A percentile compares a stretch with the other conserved stretches of the same genome.
Evolutionary conservation across 2,113 vertebrate genomes (phyloP).

Genomic region (Leucopsar rothschildi): DNA sequence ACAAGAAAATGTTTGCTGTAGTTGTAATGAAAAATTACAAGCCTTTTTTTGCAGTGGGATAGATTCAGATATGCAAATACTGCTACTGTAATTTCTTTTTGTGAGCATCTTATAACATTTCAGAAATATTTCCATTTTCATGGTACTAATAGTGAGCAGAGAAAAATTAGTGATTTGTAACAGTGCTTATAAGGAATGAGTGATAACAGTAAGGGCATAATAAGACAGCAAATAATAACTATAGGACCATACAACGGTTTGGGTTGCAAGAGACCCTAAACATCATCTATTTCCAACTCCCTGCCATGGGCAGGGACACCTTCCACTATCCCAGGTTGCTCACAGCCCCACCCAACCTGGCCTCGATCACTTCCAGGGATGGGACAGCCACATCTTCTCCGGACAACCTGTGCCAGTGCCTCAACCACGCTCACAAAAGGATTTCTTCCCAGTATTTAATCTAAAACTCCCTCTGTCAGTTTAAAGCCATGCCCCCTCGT

Average conservation of each 20-base stretch:
- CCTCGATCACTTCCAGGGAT: not conserved
- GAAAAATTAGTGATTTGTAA: not conserved
- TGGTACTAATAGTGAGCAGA: not conserved
- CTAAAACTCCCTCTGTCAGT: not conserved
- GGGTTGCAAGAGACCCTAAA: not conserved
- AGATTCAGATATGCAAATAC: not conserved
- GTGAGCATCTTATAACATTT: not conserved
- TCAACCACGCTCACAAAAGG: not conserved
- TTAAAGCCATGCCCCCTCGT: not conserved
- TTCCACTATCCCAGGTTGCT: not conserved
- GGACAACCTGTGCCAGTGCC: accelerated
- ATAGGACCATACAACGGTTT: not conserved
- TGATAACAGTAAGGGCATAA: not conserved
- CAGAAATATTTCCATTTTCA: not conserved
- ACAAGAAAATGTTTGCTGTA: not conserved
- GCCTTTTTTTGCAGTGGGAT: not conserved
- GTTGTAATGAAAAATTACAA: not conserved
- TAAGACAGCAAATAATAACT: not conserved
- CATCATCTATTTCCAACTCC: not conserved
- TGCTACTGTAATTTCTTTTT: not conserved
- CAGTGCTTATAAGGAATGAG: not conserved
- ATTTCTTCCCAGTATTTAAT: not conserved
- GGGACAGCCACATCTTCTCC: not conserved
- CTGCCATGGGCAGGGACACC: not conserved
- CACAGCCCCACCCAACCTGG: not conserved